Evolutionary conservation across 2,113 vertebrate species (phyloP).

Genomic region (Myanophis thanlyinensis): DNA sequence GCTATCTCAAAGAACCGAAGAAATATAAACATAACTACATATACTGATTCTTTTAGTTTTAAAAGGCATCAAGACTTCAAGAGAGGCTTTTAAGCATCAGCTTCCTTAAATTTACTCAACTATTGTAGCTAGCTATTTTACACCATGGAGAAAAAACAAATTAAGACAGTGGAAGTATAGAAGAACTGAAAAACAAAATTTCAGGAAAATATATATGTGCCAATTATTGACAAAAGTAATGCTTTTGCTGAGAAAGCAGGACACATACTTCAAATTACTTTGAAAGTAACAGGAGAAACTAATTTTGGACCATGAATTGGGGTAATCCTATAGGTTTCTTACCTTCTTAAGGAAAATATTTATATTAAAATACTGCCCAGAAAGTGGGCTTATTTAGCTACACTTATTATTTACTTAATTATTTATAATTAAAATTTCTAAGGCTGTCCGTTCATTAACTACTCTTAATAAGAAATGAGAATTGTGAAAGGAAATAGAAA

Average conservation of each 20-base stretch:
- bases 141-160: neutral
- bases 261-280: neutral
- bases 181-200: neutral
- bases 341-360: neutral
- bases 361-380: neutral
- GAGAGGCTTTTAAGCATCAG: neutral
- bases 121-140: neutral
- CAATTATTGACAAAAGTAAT: neutral
- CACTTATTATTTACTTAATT: neutral
- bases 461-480: neutral
- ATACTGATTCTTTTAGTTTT: neutral
- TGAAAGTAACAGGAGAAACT: neutral
- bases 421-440: neutral
- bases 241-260: neutral
- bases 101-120: neutral
- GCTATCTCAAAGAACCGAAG: neutral
- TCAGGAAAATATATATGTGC: neutral
- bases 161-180: neutral
- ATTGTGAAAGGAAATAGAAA: neutral
- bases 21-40: neutral
- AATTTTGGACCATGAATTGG: neutral
- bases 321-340: neutral
- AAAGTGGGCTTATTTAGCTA: neutral
- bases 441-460: neutral
- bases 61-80: neutral